These are phyloP conservation scores for Euleptes europaea DNA, from an alignment of 2,113 vertebrate genomes.

Conservation along the genomic window DNA sequence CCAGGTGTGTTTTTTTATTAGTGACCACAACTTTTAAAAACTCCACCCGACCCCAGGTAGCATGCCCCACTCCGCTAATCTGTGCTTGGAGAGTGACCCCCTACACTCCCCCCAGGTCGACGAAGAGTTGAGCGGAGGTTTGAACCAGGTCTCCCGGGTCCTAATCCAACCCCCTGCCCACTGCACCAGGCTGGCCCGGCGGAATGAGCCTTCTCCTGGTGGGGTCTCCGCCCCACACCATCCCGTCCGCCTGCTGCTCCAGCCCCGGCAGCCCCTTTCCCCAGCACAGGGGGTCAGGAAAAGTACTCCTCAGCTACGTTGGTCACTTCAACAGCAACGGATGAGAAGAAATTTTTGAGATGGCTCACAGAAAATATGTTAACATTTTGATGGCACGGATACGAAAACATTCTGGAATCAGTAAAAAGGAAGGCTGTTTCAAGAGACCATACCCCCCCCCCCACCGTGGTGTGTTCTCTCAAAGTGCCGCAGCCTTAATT, in stretches of 20 bases:
- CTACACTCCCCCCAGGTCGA: no score
- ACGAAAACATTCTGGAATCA: not conserved
- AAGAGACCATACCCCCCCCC: not conserved
- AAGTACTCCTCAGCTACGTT: not conserved
- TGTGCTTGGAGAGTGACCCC: no score
- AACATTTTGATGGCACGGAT: not conserved
- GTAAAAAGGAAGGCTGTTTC: not conserved
- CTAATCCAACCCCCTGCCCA: no score
- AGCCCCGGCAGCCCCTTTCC: not conserved
- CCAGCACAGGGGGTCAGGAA: not conserved
- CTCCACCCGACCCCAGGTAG: no score
- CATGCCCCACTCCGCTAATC: no score
- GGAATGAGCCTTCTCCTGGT: no score
- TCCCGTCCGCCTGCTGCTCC: not conserved
- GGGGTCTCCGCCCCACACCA: no score
- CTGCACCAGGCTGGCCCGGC: no score
- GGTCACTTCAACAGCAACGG: not conserved
- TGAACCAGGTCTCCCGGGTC: no score
- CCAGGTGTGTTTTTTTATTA: no score
- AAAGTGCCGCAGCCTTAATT: not conserved
- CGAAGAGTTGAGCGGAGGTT: no score
- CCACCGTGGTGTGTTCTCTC: constrained; percentile 1
- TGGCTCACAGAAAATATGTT: not conserved
- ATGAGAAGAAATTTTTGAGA: not conserved
- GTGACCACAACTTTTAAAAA: no score